Conservation (phyloP, 2,797 vertebrate species). For the Pelochelys cantorii region DNA sequence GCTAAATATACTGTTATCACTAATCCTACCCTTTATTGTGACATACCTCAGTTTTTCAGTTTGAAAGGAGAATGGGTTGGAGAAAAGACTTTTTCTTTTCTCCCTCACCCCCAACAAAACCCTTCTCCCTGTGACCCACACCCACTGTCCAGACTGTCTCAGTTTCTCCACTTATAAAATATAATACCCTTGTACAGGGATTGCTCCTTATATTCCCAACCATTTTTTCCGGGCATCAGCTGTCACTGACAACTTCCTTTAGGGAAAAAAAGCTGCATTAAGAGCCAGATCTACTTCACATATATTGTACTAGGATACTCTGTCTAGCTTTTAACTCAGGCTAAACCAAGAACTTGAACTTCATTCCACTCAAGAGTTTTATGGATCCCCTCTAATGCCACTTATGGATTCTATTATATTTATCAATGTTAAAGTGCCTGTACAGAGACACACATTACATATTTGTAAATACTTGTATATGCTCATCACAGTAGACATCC, state of each 20-base stretch:
- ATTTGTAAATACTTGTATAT: background rate
- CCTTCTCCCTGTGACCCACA: background rate
- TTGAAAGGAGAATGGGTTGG: background rate
- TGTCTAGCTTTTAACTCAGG: background rate
- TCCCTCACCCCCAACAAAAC: background rate
- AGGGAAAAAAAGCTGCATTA: background rate
- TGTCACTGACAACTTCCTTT: accelerated
- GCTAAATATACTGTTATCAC: background rate
- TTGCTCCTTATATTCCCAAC: background rate
- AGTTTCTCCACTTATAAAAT: background rate
- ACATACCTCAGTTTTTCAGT: background rate
- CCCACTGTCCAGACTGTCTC: background rate
- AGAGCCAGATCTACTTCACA: background rate
- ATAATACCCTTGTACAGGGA: background rate
- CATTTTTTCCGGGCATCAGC: background rate
- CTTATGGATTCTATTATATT: background rate
- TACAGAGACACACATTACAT: background rate
- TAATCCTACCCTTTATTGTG: background rate
- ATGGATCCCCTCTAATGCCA: background rate
- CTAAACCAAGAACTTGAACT: background rate
- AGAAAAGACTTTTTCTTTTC: background rate
- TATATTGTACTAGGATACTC: accelerated
- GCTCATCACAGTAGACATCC: background rate
- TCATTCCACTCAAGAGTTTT: background rate
- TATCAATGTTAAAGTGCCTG: background rate